phyloP scores from a whole-genome alignment of 2,113 vertebrate species.

The Ascaphus truei region DNA sequence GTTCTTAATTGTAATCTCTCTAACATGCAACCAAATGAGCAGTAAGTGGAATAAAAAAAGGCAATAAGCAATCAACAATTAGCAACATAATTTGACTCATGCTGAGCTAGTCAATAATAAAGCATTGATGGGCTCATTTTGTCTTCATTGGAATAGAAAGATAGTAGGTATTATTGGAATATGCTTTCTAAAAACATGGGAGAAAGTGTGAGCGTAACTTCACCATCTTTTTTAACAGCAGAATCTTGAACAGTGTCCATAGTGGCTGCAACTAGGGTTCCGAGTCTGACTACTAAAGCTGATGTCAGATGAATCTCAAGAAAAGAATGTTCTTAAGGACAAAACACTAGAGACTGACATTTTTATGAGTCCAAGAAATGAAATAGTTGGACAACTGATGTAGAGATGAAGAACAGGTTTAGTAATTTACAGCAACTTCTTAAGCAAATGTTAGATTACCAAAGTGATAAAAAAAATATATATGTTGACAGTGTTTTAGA shows the following conservation, averaged over 20 bases:
- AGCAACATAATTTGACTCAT: constrained; percentile 37
- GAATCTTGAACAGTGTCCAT: too few species aligned
- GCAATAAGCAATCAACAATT: constrained; percentile 35
- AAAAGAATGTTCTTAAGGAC: too few species aligned
- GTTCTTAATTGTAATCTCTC: constrained; percentile 36
- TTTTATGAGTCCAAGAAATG: background rate
- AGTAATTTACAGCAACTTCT: too few species aligned
- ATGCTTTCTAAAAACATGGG: background rate
- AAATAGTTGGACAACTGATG: background rate
- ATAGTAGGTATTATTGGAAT: constrained; percentile 22
- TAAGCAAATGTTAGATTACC: too few species aligned
- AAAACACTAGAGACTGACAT: background rate
- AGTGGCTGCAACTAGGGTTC: too few species aligned
- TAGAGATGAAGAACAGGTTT: too few species aligned
- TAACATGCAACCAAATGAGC: constrained; percentile 35
- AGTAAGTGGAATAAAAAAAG: constrained; percentile 32
- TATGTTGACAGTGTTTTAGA: too few species aligned
- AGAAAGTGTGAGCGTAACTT: too few species aligned
- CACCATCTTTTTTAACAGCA: too few species aligned
- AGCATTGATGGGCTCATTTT: constrained; percentile 33
- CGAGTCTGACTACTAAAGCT: too few species aligned
- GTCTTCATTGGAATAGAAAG: constrained; percentile 26
- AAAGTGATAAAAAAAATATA: too few species aligned
- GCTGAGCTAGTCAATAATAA: constrained; percentile 34
- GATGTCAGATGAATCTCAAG: too few species aligned